These are phyloP conservation scores for Euwallacea similis DNA, from an alignment of 1,140 invertebrate species.

Conservation along the genomic window DNA sequence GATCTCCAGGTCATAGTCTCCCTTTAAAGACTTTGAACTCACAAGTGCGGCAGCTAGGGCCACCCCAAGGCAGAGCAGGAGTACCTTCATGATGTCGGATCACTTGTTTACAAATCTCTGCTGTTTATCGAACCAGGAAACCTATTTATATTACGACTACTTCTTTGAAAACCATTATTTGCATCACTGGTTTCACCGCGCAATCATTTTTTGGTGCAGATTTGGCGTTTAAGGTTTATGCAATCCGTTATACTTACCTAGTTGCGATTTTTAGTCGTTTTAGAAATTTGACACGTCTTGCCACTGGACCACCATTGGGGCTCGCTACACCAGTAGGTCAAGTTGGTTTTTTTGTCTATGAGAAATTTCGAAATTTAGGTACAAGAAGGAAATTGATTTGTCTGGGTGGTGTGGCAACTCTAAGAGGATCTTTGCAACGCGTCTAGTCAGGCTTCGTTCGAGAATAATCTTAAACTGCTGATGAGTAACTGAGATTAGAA, in stretches of 20 bases:
- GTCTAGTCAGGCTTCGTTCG: no score
- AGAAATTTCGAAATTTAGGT: not conserved
- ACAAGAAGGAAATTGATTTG: no score
- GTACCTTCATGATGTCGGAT: constrained; percentile 43
- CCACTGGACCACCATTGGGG: not conserved
- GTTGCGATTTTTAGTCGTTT: constrained; percentile 10
- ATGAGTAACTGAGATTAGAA: no score
- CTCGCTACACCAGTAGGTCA: constrained; percentile 16
- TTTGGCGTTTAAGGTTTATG: constrained; percentile 21
- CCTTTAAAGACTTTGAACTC: constrained; percentile 14
- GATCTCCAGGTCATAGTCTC: constrained; percentile 22
- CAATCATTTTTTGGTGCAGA: constrained; percentile 22
- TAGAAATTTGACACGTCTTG: constrained; percentile 7
- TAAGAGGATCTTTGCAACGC: no score
- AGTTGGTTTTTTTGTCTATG: constrained; percentile 11
- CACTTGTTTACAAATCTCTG: constrained; percentile 20
- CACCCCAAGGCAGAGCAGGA: constrained; percentile 45
- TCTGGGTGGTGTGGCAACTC: no score
- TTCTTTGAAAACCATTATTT: constrained; percentile 30
- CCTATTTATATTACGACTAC: constrained; percentile 29
- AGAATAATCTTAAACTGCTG: no score
- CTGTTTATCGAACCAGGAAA: constrained; percentile 1
- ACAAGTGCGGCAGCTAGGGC: constrained; percentile 30
- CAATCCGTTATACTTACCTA: constrained; percentile 34
- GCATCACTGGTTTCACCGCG: constrained; percentile 27